Base-by-base conservation (phyloP, 2,113 vertebrate species). In the Mesoclemmys tuberculata region DNA sequence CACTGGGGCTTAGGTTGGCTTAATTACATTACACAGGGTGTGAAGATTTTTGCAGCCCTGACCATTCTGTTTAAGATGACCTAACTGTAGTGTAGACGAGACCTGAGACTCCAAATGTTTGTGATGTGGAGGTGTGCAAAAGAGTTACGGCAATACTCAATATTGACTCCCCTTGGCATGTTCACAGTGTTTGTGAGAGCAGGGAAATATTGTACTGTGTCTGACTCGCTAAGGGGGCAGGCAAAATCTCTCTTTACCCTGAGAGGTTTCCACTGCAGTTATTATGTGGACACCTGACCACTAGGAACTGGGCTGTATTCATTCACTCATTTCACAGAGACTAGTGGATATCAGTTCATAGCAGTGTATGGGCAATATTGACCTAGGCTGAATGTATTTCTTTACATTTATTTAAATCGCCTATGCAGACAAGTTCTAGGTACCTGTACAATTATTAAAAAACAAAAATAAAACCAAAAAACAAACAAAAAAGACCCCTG, bases 101-200 rank as follows among this genome's bases (percentile, higher is more conserved):
- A 14, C 16, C 16, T n/a, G 31, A 35, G 31, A n/a, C 56, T 92
- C 83, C 56, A 82, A 91, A 78, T 94, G 61, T 68, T 95, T 94
- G 31, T 58, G 90, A 86, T 96, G 93, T 90, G 88, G n/a, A 91
- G 80, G 68, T 22, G 8, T n/a, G 41, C 94, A 51, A 90, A 91
- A 95, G 38, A 80, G 89, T 75, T 93, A 74, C 79, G 89, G 74
- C 89, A 90, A 12, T 92, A 90, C 91, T 96, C 92, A 94, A 89
- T 86, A 86, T 87, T 96, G 92, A 88, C 54, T 97, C 92, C 64
- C 81, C 86, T 64, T 89, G 74, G 9, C 78, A 6, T 10, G 31
- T 89, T 96, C 26, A 29, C 55, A 87, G 16, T 94, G 77, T 93
- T 92, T 95, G 11, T 96, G 90, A 82, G 10, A 44, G 71, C 71